Conservation (phyloP, 2,113 vertebrate species). For the Lophius piscatorius region DNA sequence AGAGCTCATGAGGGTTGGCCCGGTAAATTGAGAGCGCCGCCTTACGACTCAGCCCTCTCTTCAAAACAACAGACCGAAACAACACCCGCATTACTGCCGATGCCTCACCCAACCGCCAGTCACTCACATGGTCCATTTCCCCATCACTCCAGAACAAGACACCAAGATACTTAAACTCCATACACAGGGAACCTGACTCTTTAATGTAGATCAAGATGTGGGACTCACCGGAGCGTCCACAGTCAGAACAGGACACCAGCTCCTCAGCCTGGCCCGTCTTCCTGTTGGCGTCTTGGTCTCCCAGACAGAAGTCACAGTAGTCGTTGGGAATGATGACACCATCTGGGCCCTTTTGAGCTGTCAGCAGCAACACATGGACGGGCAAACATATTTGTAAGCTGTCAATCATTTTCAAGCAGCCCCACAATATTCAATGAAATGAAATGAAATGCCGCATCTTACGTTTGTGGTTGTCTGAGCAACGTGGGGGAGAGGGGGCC, state of each 20-base stretch:
- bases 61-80: too few species aligned
- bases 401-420: not conserved
- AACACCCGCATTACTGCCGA: too few species aligned
- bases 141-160: too few species aligned
- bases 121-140: too few species aligned
- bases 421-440: not conserved
- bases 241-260: conserved; percentile 97
- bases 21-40: too few species aligned
- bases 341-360: conserved; percentile 95
- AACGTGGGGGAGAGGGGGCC: conserved; percentile 76
- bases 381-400: not conserved
- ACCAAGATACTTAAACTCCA: too few species aligned
- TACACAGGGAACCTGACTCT: too few species aligned
- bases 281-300: conserved; percentile 94
- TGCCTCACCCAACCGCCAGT: too few species aligned
- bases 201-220: not conserved
- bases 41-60: too few species aligned
- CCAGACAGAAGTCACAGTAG: conserved; percentile 99
- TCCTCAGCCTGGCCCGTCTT: conserved; percentile 96
- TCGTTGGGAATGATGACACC: conserved; percentile 95
- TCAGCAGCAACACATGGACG: conserved; percentile 11
- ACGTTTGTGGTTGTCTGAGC: conserved; percentile 80
- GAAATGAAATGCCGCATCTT: conserved; percentile 33
- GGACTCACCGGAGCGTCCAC: conserved; percentile 96
- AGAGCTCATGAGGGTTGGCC: too few species aligned